Base-by-base conservation (phyloP, 2,113 vertebrate genomes). In the Dicaeum eximium region DNA sequence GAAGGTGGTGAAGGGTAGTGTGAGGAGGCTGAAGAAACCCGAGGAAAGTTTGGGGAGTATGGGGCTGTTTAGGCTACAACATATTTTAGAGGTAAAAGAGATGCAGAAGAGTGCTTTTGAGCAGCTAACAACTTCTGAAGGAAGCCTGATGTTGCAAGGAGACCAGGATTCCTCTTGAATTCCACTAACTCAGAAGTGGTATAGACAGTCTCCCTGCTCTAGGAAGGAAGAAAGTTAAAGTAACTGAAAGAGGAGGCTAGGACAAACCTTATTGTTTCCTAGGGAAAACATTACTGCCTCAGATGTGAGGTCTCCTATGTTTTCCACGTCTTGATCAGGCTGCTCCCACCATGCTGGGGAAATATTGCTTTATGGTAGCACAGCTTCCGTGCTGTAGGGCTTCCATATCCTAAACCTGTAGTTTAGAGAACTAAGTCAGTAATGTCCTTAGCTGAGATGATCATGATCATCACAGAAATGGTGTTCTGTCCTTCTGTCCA, bases 381-480 rank as follows among this genome's bases (percentile, higher is more conserved):
- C 8, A 42, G 7, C 24, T 64, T 80, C 44, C 78, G 38, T 61
- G 50, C 30, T 65, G 11, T 24, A 53, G 4, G 11, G 5, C 24
- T 89, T 62, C 37, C 53, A 13, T 67, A 38, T 56, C 37, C 47
- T 65, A 61, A 67, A 67, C 22, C 15, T 74, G 27, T 48, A 56
- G 15, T 42, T 78, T 60, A 42, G 47, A 67, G 37, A 86, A 31
- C 15, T 27, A 44, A 66, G 27, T 42, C 51, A 70, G 12, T 47
- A n/a, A 62, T 0, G 1, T 21, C 25, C 44, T 64, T 38, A 67
- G 35, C n/a, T 78, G 56, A 86, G 44, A 47, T 44, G 30, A 83
- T 21, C 31, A 8, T 21, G 35, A 48, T 66, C 7, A 21, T 38
- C 0, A 0, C 33, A 75, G 61, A 82, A 81, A 47, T 1, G 1